phyloP scores from a whole-genome alignment of 2,113 vertebrate species.

The Cromileptes altivelis region DNA sequence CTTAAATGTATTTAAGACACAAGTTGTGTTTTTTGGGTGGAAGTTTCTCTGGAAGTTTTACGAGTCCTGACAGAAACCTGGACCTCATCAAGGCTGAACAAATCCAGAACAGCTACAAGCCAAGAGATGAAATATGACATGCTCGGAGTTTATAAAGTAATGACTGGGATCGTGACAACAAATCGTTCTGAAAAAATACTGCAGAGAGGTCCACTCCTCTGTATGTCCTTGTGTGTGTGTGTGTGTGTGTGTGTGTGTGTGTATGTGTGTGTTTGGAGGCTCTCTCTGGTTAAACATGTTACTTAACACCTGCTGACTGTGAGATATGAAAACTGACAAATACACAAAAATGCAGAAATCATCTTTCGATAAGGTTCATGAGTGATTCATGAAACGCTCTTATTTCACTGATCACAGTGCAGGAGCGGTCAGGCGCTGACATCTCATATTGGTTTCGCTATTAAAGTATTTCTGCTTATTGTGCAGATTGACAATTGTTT shows the following conservation, averaged over 20 bases:
- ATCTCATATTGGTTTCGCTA: too few species aligned
- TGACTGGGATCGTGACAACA: background rate
- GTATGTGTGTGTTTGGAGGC: background rate
- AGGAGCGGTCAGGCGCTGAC: too few species aligned
- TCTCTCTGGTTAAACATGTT: background rate
- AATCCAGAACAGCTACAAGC: constrained; percentile 21
- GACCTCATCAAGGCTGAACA: constrained; percentile 14
- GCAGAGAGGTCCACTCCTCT: background rate
- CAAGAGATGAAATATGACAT: constrained; percentile 20
- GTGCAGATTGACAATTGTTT: too few species aligned
- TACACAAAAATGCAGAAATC: background rate
- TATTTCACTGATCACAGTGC: too few species aligned
- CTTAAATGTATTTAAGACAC: background rate
- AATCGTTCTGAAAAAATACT: background rate
- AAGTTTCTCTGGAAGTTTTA: background rate
- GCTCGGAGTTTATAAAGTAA: constrained; percentile 11
- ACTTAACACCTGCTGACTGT: background rate
- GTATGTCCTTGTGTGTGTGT: background rate
- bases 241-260: constrained; percentile 3
- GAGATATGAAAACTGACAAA: background rate
- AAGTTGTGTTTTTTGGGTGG: background rate
- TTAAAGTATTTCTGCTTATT: too few species aligned
- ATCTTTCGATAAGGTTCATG: too few species aligned
- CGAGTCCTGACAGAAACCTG: constrained; percentile 35
- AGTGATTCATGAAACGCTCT: too few species aligned